Evolutionary conservation across 92 coral and sea anemone species (phyloP).

Genomic region (Porites rus): DNA sequence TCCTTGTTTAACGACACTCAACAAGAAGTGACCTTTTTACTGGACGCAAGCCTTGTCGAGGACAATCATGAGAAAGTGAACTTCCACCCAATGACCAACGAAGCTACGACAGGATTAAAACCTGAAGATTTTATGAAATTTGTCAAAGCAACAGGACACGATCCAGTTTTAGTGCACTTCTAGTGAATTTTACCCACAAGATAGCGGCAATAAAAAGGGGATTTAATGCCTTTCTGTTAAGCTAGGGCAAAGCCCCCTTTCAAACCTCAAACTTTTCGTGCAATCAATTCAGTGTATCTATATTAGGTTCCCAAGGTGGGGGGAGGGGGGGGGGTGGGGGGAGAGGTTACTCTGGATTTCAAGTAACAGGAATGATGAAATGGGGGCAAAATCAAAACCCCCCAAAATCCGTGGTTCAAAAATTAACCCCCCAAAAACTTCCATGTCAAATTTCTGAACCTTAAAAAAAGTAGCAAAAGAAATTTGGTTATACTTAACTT

Average conservation of each 20-base stretch:
- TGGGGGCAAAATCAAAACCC: too few species aligned
- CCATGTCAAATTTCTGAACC: too few species aligned
- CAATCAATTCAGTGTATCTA: too few species aligned
- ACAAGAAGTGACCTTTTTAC: conserved; percentile 82
- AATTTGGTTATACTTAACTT: too few species aligned
- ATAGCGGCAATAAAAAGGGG: neutral
- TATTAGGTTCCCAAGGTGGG: too few species aligned
- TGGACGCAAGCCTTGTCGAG: conserved; percentile 87
- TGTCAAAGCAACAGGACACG: conserved; percentile 97
- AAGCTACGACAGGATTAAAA: conserved; percentile 87
- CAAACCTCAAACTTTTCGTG: too few species aligned
- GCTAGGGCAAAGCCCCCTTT: neutral
- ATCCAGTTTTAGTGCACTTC: conserved; percentile 79
- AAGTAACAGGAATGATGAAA: too few species aligned
- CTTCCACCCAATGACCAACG: conserved; percentile 96
- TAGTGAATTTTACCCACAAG: neutral
- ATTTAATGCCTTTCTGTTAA: neutral
- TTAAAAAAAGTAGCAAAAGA: too few species aligned
- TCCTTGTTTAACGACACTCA: conserved; percentile 86
- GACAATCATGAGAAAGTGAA: conserved; percentile 80
- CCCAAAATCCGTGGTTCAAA: too few species aligned
- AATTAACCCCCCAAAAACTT: too few species aligned
- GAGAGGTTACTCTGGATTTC: too few species aligned
- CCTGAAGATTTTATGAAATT: conserved; percentile 89
- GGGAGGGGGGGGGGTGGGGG: too few species aligned